Base-by-base conservation (phyloP, 2,797 vertebrate species). In the Pseudopleuronectes americanus region DNA sequence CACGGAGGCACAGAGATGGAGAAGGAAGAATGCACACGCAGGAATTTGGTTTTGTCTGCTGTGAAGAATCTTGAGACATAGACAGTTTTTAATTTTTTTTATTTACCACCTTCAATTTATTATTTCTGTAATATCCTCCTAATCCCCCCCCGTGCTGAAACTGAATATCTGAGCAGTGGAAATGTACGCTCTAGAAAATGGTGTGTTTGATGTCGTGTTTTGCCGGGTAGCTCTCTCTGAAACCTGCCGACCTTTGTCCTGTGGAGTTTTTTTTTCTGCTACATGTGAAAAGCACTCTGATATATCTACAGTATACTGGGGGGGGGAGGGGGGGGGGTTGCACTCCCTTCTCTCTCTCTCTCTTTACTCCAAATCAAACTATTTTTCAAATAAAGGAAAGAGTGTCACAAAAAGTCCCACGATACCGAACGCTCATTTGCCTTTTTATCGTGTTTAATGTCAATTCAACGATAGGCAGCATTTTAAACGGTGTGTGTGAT, bases 331-430 rank as follows among this genome's bases (percentile, higher is more conserved):
- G 83, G 4, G 3, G 2, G 24, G 24, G 24, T 24, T 92, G 90
- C 88, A 92, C 90, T 88, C 89, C 90, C 88, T 87, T 10, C n/a
- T n/a, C n/a, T 31, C 31, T 31, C 33, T 89, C 74, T 90, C 88
- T 86, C 80, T 87, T 81, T 76, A 87, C 74, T 90, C 82, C 28
- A 91, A 93, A 93, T 91, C 88, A 84, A 38, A 88, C 81, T 93
- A 93, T 94, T 95, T 94, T 94, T 93, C 92, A 94, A 95, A 94
- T 94, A 93, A 94, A 94, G 88, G 58, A 91, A 92, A 92, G 83
- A 89, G 92, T 93, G 92, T 94, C 88, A 74, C 86, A 89, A 92
- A 90, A 91, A 91, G 80, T 71, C 81, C 82, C 67, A 28, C 36
- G 36, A 79, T 63, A 85, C 75, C 45, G 74, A 81, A 71, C 71